Percentiles rank a stretch among this genome's conserved stretches.
phyloP scores from a whole-genome alignment of 2,797 vertebrate genomes.

The Acanthopagrus latus region DNA sequence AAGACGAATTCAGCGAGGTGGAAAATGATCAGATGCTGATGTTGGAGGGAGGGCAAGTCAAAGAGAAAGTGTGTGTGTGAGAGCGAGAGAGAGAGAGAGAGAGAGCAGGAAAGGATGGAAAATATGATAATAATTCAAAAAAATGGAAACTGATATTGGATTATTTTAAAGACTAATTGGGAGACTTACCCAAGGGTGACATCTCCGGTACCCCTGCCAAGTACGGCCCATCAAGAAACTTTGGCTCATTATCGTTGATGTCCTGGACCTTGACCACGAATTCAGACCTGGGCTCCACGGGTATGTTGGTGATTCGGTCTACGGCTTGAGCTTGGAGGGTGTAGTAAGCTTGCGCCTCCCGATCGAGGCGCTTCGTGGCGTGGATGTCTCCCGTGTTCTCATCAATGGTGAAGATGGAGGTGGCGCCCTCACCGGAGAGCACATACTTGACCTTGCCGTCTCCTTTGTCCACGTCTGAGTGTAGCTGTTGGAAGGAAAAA shows the following conservation, averaged over 20 bases:
- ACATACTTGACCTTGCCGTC: slow-evolving; percentile 97
- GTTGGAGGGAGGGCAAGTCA: slow-evolving; percentile 44
- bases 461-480: slow-evolving; percentile 97
- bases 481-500: slow-evolving; percentile 87
- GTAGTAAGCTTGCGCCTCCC: slow-evolving; percentile 97
- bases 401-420: slow-evolving; percentile 98
- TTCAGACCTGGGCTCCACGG: slow-evolving; percentile 93
- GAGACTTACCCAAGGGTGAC: slow-evolving; percentile 93
- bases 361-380: slow-evolving; percentile 95
- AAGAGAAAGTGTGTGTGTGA: slow-evolving; percentile 43
- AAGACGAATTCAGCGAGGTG: slow-evolving; percentile 61
- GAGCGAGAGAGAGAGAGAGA: too few species aligned
- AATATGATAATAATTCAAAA: background rate
- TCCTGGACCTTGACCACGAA: slow-evolving; percentile 98
- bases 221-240: slow-evolving; percentile 96
- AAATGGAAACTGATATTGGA: background rate
- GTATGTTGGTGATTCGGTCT: slow-evolving; percentile 90
- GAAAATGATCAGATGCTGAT: slow-evolving; percentile 71
- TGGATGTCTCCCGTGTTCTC: slow-evolving; percentile 98
- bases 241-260: slow-evolving; percentile 98
- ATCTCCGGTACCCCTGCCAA: slow-evolving; percentile 95
- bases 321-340: slow-evolving; percentile 94
- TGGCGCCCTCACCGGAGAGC: slow-evolving; percentile 93
- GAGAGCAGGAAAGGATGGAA: slow-evolving; percentile 8
- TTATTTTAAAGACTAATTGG: slow-evolving; percentile 11